Evolutionary conservation across 2,888 invertebrate genomes (phyloP).

Genomic region (Autographa gamma): DNA sequence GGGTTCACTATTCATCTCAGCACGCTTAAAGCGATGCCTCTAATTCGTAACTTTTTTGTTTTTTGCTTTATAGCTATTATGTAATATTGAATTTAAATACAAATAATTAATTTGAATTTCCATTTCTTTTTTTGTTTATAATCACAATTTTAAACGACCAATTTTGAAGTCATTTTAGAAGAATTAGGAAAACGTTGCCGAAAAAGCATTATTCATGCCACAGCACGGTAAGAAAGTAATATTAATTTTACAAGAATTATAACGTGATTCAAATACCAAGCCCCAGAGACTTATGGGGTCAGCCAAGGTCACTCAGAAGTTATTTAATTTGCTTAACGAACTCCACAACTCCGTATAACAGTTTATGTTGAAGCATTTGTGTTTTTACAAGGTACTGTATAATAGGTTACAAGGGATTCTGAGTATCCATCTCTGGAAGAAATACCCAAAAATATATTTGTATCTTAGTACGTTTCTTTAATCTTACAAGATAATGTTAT

Average conservation of each 20-base stretch:
- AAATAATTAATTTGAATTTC: no score
- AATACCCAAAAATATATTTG: neutral
- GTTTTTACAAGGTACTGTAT: slow-evolving; percentile 16
- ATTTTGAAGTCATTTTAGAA: no score
- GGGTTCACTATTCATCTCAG: no score
- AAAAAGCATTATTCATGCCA: slow-evolving; percentile 46
- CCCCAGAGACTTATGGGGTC: slow-evolving; percentile 62
- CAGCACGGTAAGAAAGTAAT: slow-evolving; percentile 52
- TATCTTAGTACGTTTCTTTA: no score
- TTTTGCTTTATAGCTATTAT: no score
- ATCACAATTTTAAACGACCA: no score
- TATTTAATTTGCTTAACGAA: slow-evolving; percentile 76
- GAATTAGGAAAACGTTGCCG: slow-evolving; percentile 24
- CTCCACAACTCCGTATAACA: slow-evolving; percentile 59
- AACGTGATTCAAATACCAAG: slow-evolving; percentile 73
- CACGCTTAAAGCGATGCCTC: no score
- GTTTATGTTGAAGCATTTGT: slow-evolving; percentile 53
- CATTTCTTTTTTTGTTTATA: no score
- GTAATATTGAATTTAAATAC: no score
- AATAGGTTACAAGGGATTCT: slow-evolving; percentile 15
- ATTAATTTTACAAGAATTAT: slow-evolving; percentile 63
- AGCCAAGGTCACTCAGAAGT: slow-evolving; percentile 68
- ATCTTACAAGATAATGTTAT: no score
- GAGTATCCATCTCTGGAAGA: neutral
- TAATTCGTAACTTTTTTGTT: no score